Base-by-base conservation (phyloP, 1,140 invertebrate genomes). In the Stegodyphus mimosarum region DNA sequence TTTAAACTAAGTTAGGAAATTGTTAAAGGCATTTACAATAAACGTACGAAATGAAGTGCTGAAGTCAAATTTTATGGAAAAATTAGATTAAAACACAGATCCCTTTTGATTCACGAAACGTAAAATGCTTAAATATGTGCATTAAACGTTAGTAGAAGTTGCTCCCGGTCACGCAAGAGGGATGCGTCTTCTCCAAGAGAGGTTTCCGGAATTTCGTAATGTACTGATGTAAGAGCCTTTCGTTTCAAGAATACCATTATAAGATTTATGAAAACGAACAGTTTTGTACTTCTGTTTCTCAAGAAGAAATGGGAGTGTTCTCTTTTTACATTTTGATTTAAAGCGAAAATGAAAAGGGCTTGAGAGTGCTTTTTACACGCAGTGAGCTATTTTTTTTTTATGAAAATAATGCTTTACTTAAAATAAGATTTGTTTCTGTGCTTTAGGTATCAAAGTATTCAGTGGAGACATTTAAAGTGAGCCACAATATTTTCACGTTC, bases 281-380 rank as follows among this genome's bases (percentile, higher is more conserved):
- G 50, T 79, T 69, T 55, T 52, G n/a, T 60, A 51, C 48, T 66
- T 10, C 10, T 53, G 13, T 69, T 55, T 18, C 49, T 17, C 63
- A 50, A 79, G 50, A 79, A 77, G 50, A 77, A 60, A 77, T 60
- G 74, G n/a, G 11, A 66, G 74, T n/a, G 7, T 51, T 67, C 33
- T 69, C 63, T 53, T 48, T 79, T 79, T 69, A 69, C 66, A 70
- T 79, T 67, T 79, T 79, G 76, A 53, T 69, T n/a, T 69, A 69
- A 79, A 79, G 76, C 76, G 17, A 79, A 79, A 79, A 79, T 70
- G 64, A 69, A 79, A 79, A 70, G 49, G 48, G 66, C 76, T 67
- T 69, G 76, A 69, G 74, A 78, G 76, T 78, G 7, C 63, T n/a
- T 79, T 79, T 79, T 67, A 33, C 17, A 51, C 9, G 64, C 13